These are phyloP conservation scores for Gasteruption jaculator DNA, from an alignment of 2,888 invertebrate species.

Conservation along the genomic window DNA sequence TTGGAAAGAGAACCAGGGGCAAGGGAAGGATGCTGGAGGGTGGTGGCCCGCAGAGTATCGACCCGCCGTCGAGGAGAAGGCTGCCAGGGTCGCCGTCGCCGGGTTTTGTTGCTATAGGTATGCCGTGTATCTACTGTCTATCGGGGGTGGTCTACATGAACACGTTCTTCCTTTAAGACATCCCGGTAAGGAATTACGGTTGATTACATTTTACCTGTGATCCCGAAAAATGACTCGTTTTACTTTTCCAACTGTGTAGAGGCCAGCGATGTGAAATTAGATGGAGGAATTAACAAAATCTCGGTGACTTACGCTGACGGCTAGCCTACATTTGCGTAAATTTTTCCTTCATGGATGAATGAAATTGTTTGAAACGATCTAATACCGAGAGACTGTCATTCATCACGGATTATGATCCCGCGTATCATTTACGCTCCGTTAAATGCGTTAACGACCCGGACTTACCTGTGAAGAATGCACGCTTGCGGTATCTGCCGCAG, in stretches of 20 bases:
- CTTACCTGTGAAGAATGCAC: constrained; percentile 26
- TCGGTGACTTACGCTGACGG: too few species aligned
- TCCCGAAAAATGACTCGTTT: too few species aligned
- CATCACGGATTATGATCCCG: constrained; percentile 31
- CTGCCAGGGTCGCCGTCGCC: constrained; percentile 46
- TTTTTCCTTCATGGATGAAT: too few species aligned
- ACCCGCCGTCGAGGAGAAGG: constrained; percentile 44
- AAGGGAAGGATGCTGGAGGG: constrained; percentile 29
- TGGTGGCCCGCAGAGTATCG: constrained; percentile 49
- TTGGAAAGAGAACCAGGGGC: constrained; percentile 21
- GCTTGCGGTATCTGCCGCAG: too few species aligned
- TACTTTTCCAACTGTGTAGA: too few species aligned
- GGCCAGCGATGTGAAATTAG: too few species aligned
- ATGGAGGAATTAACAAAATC: too few species aligned
- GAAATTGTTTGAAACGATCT: too few species aligned
- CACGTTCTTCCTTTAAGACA: constrained; percentile 22
- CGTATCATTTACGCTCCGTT: constrained; percentile 35
- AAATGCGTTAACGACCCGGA: constrained; percentile 37
- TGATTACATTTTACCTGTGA: too few species aligned
- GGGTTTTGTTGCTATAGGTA: constrained; percentile 48
- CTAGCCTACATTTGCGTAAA: too few species aligned
- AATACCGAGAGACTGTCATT: too few species aligned
- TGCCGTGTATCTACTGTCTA: constrained; percentile 35
- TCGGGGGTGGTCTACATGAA: constrained; percentile 25
- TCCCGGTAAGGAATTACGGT: constrained; percentile 2